phyloP scores from a whole-genome alignment of 2,113 vertebrate genomes.

The Galemys pyrenaicus region DNA sequence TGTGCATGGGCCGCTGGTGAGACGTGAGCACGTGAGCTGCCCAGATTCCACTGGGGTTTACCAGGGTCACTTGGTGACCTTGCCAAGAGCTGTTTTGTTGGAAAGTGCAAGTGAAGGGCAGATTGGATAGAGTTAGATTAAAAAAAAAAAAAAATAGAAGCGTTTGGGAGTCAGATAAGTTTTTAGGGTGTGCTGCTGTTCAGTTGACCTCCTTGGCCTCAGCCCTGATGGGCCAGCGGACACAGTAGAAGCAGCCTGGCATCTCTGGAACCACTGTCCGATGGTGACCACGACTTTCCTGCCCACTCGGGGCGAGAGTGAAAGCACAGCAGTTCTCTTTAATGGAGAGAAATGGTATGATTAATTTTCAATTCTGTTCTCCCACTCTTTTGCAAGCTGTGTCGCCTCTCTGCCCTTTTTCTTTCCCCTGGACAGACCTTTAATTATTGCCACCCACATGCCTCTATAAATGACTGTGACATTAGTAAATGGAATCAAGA shows the following conservation, averaged over 20 bases:
- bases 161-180: not conserved
- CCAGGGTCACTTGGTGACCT: not conserved
- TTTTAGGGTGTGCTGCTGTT: not conserved
- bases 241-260: not conserved
- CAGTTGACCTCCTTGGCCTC: not conserved
- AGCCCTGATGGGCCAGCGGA: not conserved
- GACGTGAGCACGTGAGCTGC: not conserved
- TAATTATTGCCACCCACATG: not conserved
- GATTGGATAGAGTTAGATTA: not conserved
- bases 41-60: not conserved
- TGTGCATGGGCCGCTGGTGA: not conserved
- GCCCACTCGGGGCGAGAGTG: not conserved
- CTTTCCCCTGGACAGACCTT: not conserved
- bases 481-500: not conserved
- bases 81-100: not conserved
- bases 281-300: not conserved
- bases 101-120: not conserved
- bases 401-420: not conserved
- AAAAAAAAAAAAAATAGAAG: not conserved
- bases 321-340: not conserved
- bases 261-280: not conserved
- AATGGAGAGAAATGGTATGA: not conserved
- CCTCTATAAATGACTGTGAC: not conserved
- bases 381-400: not conserved
- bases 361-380: not conserved